Evolutionary conservation across 2,113 vertebrate genomes (phyloP), one percentile per base, ranked within the genome.

Genomic region (Morone chrysops): DNA sequence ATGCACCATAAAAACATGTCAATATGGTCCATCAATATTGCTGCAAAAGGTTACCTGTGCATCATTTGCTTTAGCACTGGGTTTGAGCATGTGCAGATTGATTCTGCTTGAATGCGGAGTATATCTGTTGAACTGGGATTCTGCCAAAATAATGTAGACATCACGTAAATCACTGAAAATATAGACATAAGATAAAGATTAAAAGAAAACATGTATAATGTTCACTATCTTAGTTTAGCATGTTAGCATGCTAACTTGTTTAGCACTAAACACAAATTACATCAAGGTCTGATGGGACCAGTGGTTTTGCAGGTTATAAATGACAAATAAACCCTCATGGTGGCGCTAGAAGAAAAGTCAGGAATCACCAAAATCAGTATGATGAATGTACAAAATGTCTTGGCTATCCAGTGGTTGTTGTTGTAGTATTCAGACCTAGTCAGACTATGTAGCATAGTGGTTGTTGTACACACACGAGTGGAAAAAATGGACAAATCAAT

Each of bases 1-100:
- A 84, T 81, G 62, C 57, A 63, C 67, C 72, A 80, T 90, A 86
- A 85, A 83, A 85, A 60, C 80, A 56, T 72, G 82, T 90, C 84
- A 81, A 78, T 73, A 81, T 60, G 75, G 38, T 2, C 69, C 82
- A 75, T 86, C 85, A 84, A 61, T 88, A 87, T 43, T 36, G 56
- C 75, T 71, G 38, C 31, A 50, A 80, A 86, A 80, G 74, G 70
- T 84, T 87, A 85, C 83, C 83, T 68, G 72, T 45, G 79, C 66
- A 53, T 82, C 75, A 75, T 16, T 11, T 48, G 57, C 38, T 72
- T 78, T 59, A 73, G 85, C 69, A 22, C 18, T 9, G 51, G 20
- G 47, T 11, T 25, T 18, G 73, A 78, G 43, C 63, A 53, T 53
- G 51, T 47, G 81, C 63, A 79, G 61, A 82, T 74, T 70, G 80